Conservation (phyloP, 2,888 invertebrate genomes). For the Noctua comes region DNA sequence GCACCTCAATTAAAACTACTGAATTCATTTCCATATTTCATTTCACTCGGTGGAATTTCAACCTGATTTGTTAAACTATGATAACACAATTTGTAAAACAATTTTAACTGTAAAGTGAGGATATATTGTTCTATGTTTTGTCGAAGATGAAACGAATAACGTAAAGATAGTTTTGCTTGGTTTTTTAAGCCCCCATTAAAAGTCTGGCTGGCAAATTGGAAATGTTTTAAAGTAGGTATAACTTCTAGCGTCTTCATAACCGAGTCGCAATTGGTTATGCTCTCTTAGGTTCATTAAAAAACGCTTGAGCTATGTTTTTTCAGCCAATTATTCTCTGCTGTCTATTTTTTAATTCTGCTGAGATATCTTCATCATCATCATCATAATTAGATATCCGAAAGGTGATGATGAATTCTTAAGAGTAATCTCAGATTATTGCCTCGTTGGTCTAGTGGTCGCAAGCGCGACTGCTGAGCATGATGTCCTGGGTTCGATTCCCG, state of each 20-base stretch:
- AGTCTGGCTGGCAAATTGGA: not conserved
- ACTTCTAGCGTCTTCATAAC: not conserved
- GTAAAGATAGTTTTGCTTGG: not conserved
- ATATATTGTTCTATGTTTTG: not conserved
- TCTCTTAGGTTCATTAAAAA: not conserved
- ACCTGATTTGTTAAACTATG: conserved; percentile 28
- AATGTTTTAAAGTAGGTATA: not conserved
- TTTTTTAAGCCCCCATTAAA: not conserved
- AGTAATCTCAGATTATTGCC: not conserved
- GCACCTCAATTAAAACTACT: conserved; percentile 39
- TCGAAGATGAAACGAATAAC: not conserved
- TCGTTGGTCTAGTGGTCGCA: too few relatives aligned
- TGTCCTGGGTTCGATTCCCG: too few relatives aligned
- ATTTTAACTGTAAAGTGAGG: conserved; percentile 25
- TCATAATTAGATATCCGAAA: not conserved
- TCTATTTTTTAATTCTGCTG: not conserved
- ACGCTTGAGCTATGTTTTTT: not conserved
- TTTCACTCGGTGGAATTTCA: conserved; percentile 28
- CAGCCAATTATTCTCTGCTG: not conserved
- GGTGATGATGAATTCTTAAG: not conserved
- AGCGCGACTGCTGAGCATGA: too few relatives aligned
- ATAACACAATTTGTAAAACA: conserved; percentile 42
- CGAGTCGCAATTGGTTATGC: not conserved
- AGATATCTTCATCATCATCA: not conserved
- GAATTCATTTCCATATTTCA: conserved; percentile 45